phyloP scores from a whole-genome alignment of 2,797 vertebrate species.

The Tapirus indicus region DNA sequence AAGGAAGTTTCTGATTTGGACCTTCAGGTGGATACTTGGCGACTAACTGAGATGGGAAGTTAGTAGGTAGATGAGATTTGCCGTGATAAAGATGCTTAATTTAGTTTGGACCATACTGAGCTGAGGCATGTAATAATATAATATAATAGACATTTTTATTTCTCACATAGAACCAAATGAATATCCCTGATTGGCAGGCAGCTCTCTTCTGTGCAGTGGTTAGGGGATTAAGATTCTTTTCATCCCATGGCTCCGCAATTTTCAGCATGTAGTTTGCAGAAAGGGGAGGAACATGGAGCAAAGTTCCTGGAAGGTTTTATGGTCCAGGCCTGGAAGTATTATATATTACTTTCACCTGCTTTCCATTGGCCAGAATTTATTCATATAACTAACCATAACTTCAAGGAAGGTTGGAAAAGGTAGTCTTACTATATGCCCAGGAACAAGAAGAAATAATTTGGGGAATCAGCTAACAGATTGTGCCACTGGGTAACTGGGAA shows the following conservation, averaged over 20 bases:
- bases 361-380: neutral
- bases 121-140: neutral
- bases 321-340: neutral
- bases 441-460: neutral
- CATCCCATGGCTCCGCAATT: neutral
- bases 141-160: neutral
- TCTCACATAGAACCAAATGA: neutral
- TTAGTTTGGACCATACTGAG: slow-evolving; percentile 17
- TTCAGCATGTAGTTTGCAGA: neutral
- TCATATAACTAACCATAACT: neutral
- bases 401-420: neutral
- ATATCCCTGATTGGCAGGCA: neutral
- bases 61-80: neutral
- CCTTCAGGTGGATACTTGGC: neutral
- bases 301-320: neutral
- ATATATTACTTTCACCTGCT: neutral
- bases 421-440: neutral
- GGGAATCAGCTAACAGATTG: neutral
- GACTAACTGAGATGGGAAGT: neutral
- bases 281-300: neutral
- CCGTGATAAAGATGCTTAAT: neutral
- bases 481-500: neutral
- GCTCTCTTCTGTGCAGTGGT: neutral
- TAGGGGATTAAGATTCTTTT: neutral
- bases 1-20: slow-evolving; percentile 3